Base-by-base conservation (phyloP, 2,888 invertebrate species). In the Nomada ferruginata region DNA sequence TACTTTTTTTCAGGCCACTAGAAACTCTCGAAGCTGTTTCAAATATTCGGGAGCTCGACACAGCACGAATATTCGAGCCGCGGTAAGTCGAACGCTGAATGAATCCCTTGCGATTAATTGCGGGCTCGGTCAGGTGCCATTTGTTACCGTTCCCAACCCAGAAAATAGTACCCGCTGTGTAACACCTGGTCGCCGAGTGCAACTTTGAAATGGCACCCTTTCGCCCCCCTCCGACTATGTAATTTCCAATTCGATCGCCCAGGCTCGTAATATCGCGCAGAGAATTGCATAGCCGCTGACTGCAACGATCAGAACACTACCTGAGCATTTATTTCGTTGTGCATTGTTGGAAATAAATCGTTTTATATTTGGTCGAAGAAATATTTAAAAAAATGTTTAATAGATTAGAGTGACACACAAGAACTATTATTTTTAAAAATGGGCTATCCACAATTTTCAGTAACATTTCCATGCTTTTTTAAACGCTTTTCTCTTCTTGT, bases 51-150 rank as follows among this genome's bases (percentile, higher is more conserved):
- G 18, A 15, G 18, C 36, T 60, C 36, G 66, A 20, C 9, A 47
- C 15, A 50, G 10, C 1, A 10, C 2, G 61, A 71, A 55, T 20
- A 44, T 64, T 64, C 64, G 74, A 76, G 66, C 36, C 47, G 60
- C 60, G 60, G 74, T 72, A 83, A 85, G 86, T 85, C 83, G 83
- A 85, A 83, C 82, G 78, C 44, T 70, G 79, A 86, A 84, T 84
- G 86, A 86, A 82, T 84, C 86, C 79, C 86, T 55, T 36, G 86
- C 79, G 86, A 86, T 84, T 86, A 86, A 86, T 86, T 77, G 82
- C 77, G 61, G 79, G 64, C 77, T 59, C 75, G 75, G 84, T 86
- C 82, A 82, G 80, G 73, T 76, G 83, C 84, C 79, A 84, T 86
- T 86, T 77, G 82, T 86, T 85, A 85, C 73, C 61, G 60, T 65